Evolutionary conservation across 2,888 invertebrate species (phyloP).

Genomic region (Hydrotaea cyrtoneurina): DNA sequence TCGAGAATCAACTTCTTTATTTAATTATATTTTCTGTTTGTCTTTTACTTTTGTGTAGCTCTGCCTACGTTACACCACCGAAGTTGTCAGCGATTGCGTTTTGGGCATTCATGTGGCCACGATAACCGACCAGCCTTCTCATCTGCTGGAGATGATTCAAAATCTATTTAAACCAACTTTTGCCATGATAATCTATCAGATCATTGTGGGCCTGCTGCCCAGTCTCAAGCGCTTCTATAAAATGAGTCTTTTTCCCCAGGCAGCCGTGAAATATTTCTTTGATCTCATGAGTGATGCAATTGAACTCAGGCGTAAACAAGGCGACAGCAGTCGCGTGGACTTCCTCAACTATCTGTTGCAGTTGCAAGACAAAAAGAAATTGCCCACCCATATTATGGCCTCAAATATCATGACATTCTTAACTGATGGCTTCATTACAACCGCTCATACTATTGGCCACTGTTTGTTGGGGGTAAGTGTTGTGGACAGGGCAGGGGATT

Average conservation of each 20-base stretch:
- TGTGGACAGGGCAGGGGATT: neutral
- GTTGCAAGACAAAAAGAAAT: constrained; percentile 74
- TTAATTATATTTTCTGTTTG: too few relatives aligned
- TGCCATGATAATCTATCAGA: constrained; percentile 66
- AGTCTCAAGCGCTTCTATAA: constrained; percentile 70
- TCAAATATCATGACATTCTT: constrained; percentile 77
- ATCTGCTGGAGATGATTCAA: constrained; percentile 74
- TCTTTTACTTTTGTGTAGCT: constrained; percentile 62
- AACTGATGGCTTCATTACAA: constrained; percentile 77
- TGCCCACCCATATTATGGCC: constrained; percentile 70
- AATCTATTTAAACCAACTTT: constrained; percentile 73
- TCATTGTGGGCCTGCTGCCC: constrained; percentile 73
- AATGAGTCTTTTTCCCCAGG: constrained; percentile 75
- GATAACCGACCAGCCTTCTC: constrained; percentile 74
- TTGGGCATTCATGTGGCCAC: constrained; percentile 80
- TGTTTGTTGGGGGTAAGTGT: constrained; percentile 72
- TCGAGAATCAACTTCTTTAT: too few relatives aligned
- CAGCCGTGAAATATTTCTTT: constrained; percentile 83
- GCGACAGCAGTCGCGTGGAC: constrained; percentile 68
- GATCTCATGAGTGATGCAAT: constrained; percentile 72
- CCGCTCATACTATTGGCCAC: constrained; percentile 73
- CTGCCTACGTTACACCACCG: constrained; percentile 77
- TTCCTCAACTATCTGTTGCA: constrained; percentile 76
- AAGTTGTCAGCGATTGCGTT: constrained; percentile 80
- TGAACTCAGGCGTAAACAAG: constrained; percentile 69